Conservation (phyloP, 2,797 vertebrate species). For the Hapalemur alaotrensis region DNA sequence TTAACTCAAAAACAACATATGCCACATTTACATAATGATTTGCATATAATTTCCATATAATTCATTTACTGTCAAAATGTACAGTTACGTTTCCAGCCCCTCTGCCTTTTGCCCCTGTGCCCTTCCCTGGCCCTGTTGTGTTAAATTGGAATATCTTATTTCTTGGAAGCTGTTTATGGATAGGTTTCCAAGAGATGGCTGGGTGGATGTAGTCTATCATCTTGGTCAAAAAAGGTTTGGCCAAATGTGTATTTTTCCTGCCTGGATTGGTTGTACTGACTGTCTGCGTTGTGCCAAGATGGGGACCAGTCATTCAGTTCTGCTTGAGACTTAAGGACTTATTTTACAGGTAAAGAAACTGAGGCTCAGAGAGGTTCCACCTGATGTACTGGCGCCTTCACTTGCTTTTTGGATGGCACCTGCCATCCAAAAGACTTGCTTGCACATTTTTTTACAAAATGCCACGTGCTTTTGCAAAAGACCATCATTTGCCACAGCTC, state of each 20-base stretch:
- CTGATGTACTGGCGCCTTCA: accelerated
- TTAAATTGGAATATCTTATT: not conserved
- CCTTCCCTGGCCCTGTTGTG: not conserved
- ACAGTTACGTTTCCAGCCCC: conserved; percentile 61
- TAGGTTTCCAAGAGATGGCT: not conserved
- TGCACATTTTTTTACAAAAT: not conserved
- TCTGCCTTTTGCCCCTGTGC: conserved; percentile 47
- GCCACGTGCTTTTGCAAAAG: not conserved
- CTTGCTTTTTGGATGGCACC: not conserved
- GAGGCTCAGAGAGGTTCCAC: not conserved
- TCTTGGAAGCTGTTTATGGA: not conserved
- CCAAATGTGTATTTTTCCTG: not conserved
- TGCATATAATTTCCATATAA: conserved; percentile 80
- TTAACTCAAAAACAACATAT: conserved; percentile 80
- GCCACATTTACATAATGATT: conserved; percentile 81
- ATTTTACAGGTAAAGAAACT: not conserved
- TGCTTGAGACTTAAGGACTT: not conserved
- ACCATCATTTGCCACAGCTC: not conserved
- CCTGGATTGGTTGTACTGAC: not conserved
- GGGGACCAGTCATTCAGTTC: not conserved
- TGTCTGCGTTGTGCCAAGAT: accelerated
- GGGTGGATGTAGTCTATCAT: not conserved
- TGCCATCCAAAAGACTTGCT: not conserved
- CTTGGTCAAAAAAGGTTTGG: not conserved
- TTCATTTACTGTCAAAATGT: conserved; percentile 79